Percentiles rank a stretch among this genome's conserved stretches.
These are phyloP conservation scores for Pyrrhosoma nymphula DNA, from an alignment of 2,888 invertebrate species.

Conservation along the genomic window DNA sequence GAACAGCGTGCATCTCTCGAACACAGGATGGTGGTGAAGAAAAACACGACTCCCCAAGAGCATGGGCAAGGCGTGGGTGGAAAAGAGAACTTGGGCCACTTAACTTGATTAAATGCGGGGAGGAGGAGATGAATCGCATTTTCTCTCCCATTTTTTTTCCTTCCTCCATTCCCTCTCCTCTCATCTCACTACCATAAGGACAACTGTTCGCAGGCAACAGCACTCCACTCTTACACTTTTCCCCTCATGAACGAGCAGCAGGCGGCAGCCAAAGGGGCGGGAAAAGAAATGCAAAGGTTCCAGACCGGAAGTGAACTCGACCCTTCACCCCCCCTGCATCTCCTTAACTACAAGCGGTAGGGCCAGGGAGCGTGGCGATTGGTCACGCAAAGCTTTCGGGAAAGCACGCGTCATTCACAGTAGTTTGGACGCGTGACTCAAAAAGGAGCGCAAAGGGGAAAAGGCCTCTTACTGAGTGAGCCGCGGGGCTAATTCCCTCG, in stretches of 20 bases:
- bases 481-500: background rate
- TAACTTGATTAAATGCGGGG: conserved; percentile 7
- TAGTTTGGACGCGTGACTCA: conserved; percentile 18
- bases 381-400: background rate
- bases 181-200: background rate
- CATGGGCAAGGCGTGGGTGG: background rate
- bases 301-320: background rate
- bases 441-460: background rate
- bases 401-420: background rate
- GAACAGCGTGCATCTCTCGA: background rate
- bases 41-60: background rate
- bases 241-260: background rate
- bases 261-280: background rate
- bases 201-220: background rate
- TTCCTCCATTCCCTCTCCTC: background rate
- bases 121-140: background rate
- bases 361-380: background rate
- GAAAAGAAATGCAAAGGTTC: background rate
- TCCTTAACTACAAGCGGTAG: no score
- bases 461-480: background rate
- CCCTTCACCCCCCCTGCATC: background rate
- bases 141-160: background rate
- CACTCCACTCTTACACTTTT: background rate
- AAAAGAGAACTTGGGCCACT: background rate
- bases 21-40: background rate